Evolutionary conservation across 2,888 invertebrate genomes (phyloP).

Genomic region (Cataglyphis altisquamis): DNA sequence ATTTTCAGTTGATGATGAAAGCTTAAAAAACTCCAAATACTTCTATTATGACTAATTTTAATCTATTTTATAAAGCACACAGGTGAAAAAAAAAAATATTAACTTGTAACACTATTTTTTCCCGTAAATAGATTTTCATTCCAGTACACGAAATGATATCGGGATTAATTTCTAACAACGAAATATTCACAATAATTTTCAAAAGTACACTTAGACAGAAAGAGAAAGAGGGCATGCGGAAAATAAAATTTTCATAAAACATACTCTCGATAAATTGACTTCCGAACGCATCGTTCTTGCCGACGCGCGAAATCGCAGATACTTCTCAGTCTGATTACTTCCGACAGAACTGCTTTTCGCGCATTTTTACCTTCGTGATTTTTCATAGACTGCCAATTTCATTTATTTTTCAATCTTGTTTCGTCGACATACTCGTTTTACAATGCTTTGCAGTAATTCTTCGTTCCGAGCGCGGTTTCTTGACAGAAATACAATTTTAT

Average conservation of each 20-base stretch:
- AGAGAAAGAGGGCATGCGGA: background rate
- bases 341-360: slow-evolving; percentile 32
- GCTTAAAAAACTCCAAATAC: background rate
- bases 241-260: slow-evolving; percentile 26
- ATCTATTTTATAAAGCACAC: slow-evolving; percentile 9
- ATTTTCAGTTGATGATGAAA: background rate
- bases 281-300: background rate
- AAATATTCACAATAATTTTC: background rate
- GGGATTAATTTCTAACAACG: slow-evolving; percentile 31
- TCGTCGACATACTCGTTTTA: slow-evolving; percentile 31
- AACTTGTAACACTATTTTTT: slow-evolving; percentile 5
- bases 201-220: background rate
- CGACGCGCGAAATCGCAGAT: slow-evolving; percentile 18
- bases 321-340: slow-evolving; percentile 39
- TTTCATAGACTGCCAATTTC: slow-evolving; percentile 47
- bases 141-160: background rate
- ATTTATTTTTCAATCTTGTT: slow-evolving; percentile 50
- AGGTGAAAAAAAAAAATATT: slow-evolving; percentile 22
- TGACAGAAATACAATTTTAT: slow-evolving; percentile 41
- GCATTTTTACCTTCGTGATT: slow-evolving; percentile 48
- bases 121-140: slow-evolving; percentile 33
- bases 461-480: background rate
- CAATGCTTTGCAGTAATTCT: slow-evolving; percentile 9
- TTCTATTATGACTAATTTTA: slow-evolving; percentile 1
- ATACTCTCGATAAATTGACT: slow-evolving; percentile 38